Evolutionary conservation across 2,113 vertebrate species (phyloP).

Genomic region (Glaucidium brasilianum): DNA sequence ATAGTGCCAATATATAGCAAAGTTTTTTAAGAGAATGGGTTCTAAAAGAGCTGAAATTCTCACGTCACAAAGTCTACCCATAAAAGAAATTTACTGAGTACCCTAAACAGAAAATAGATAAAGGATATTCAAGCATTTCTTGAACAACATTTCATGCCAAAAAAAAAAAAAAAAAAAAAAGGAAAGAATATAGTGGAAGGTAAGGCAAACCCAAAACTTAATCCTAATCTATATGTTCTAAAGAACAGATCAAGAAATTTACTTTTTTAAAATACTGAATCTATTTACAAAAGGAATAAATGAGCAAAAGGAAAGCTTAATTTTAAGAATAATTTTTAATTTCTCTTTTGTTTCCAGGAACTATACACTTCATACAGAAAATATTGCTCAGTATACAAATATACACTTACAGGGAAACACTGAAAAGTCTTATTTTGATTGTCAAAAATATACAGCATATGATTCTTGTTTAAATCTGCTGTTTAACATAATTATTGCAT

Average conservation of each 20-base stretch:
- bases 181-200: neutral
- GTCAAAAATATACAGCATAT: neutral
- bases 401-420: neutral
- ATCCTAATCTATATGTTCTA: neutral
- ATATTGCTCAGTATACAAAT: neutral
- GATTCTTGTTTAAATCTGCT: neutral
- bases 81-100: neutral
- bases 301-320: neutral
- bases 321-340: neutral
- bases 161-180: neutral
- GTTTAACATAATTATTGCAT: neutral
- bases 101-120: neutral
- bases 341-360: neutral
- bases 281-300: neutral
- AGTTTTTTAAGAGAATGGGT: neutral
- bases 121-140: neutral
- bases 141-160: neutral
- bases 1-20: neutral
- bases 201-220: neutral
- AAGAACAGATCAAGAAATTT: neutral
- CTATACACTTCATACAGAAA: neutral
- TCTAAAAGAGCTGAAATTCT: neutral
- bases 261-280: neutral
- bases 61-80: neutral
- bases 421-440: neutral